Evolutionary conservation across 1,140 invertebrate species (phyloP).

Genomic region (Goniozus legneri): DNA sequence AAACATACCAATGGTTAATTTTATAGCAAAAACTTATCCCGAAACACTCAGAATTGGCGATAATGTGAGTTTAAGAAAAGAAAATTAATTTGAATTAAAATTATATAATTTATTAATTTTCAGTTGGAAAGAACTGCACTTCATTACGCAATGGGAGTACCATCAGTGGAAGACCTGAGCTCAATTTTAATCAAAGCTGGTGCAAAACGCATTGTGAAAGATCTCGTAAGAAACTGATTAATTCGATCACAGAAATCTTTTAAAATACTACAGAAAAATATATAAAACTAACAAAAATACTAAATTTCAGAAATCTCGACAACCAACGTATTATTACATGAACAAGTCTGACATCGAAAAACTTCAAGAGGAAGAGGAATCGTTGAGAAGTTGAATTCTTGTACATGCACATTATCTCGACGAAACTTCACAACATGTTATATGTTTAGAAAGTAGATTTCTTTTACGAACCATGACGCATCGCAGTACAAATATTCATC

Average conservation of each 20-base stretch:
- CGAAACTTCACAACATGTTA: too few species aligned
- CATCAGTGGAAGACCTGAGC: conserved; percentile 76
- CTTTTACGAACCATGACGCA: neutral
- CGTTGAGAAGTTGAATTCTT: conserved; percentile 32
- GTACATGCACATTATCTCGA: too few species aligned
- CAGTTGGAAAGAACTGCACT: conserved; percentile 81
- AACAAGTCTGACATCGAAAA: conserved; percentile 82
- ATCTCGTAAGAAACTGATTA: conserved; percentile 59
- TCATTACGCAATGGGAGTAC: conserved; percentile 87
- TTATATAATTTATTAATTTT: too few species aligned
- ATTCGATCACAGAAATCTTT: neutral
- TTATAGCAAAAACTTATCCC: conserved; percentile 68
- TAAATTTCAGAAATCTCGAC: conserved; percentile 66
- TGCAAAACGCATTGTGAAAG: conserved; percentile 76
- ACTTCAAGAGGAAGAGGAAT: conserved; percentile 78
- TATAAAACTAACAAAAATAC: neutral
- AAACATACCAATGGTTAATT: conserved; percentile 71
- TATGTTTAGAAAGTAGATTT: neutral
- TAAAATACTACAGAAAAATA: neutral
- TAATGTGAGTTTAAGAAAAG: conserved; percentile 71
- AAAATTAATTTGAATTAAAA: too few species aligned
- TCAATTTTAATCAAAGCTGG: conserved; percentile 76
- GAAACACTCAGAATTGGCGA: conserved; percentile 74
- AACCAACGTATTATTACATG: conserved; percentile 90
- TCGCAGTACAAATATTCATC: neutral